These are phyloP conservation scores for Vanessa cardui DNA, from an alignment of 2,888 invertebrate genomes.

Conservation along the genomic window DNA sequence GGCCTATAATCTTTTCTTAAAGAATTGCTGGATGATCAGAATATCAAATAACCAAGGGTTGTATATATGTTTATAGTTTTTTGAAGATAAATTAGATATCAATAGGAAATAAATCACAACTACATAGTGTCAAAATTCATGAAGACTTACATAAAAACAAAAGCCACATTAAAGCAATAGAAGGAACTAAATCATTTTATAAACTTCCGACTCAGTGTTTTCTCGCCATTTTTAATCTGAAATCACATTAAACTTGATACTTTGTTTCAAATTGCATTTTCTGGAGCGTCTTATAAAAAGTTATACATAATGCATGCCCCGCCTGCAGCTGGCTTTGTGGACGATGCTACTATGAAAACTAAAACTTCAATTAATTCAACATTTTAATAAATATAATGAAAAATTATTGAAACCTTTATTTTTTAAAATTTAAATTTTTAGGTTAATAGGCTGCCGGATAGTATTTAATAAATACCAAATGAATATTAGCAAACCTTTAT, in stretches of 20 bases:
- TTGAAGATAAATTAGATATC: no score
- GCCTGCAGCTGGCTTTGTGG: constrained; percentile 66
- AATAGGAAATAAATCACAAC: neutral
- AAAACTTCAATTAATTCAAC: constrained; percentile 14
- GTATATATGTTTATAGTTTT: no score
- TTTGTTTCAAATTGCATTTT: constrained; percentile 81
- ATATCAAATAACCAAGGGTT: no score
- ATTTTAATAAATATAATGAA: neutral
- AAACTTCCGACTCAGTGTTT: constrained; percentile 49
- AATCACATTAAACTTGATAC: constrained; percentile 80
- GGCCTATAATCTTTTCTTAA: no score
- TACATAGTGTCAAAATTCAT: constrained; percentile 11
- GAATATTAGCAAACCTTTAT: no score
- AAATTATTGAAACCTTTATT: no score
- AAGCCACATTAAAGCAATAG: constrained; percentile 30
- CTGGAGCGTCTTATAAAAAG: constrained; percentile 75
- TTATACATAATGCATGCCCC: constrained; percentile 79
- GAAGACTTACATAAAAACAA: constrained; percentile 19
- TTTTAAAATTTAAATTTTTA: no score
- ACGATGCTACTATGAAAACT: constrained; percentile 56
- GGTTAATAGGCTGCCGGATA: no score
- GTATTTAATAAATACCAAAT: no score
- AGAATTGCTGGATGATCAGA: no score
- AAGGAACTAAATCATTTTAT: constrained; percentile 43
- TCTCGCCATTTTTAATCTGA: constrained; percentile 70